Evolutionary conservation across 2,113 vertebrate species (phyloP).

Genomic region (Erpornis zantholeuca): DNA sequence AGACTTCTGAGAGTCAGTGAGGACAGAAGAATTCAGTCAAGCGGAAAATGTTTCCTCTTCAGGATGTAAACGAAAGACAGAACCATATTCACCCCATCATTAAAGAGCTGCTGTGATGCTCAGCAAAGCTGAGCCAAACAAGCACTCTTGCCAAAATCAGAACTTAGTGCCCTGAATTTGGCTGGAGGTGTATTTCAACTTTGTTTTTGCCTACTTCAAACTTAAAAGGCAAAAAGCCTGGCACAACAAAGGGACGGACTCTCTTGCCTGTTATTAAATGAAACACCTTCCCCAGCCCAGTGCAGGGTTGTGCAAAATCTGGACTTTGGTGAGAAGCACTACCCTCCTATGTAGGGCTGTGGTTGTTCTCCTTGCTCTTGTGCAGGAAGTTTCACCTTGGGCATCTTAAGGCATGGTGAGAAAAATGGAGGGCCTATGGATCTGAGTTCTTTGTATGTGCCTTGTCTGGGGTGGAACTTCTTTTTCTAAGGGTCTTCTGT

Average conservation of each 20-base stretch:
- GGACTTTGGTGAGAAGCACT: background rate
- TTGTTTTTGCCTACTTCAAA: conserved; percentile 2
- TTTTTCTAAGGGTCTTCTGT: background rate
- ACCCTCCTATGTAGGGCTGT: background rate
- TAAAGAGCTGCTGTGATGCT: background rate
- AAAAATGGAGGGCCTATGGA: background rate
- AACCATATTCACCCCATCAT: background rate
- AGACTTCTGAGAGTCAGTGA: background rate
- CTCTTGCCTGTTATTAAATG: background rate
- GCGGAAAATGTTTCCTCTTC: background rate
- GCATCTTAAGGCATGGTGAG: background rate
- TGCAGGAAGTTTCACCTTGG: background rate
- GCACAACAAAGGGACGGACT: background rate
- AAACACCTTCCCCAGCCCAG: background rate
- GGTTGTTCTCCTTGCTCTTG: background rate
- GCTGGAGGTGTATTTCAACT: conserved; percentile 26
- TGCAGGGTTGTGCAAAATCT: background rate
- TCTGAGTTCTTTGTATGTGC: background rate
- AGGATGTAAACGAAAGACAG: background rate
- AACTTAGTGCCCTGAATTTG: background rate
- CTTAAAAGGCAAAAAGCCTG: background rate
- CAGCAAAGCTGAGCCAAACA: background rate
- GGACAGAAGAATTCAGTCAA: background rate
- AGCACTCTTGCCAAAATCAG: background rate
- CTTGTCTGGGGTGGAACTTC: background rate